A percentile compares a stretch with the other conserved stretches of the same genome.
Evolutionary conservation across 1,140 invertebrate genomes (phyloP).

Genomic region (Leptopilina clavipes): DNA sequence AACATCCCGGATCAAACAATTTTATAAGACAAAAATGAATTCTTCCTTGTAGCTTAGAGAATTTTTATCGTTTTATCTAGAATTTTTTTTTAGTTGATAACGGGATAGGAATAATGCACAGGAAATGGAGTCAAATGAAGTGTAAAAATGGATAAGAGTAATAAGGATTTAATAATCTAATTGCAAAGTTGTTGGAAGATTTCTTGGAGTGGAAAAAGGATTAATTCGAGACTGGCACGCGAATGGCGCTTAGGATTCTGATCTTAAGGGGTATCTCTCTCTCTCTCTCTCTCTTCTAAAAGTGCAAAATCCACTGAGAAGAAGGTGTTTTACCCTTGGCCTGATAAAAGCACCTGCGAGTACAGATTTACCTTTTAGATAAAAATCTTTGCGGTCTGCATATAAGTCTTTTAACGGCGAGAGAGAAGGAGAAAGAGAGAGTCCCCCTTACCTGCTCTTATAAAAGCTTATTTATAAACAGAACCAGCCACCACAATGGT

Average conservation of each 20-base stretch:
- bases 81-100: no score
- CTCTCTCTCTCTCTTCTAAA: slow-evolving; percentile 21
- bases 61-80: not conserved
- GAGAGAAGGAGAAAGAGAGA: slow-evolving; percentile 45
- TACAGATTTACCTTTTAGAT: slow-evolving; percentile 51
- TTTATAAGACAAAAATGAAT: no score
- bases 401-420: slow-evolving; percentile 43
- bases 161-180: no score
- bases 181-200: no score
- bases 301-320: not conserved
- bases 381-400: slow-evolving; percentile 62
- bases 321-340: slow-evolving; percentile 54
- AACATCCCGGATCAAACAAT: not conserved
- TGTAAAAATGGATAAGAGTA: no score
- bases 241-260: slow-evolving; percentile 12
- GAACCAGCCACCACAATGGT: slow-evolving; percentile 72
- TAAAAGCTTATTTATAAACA: slow-evolving; percentile 72
- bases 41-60: no score
- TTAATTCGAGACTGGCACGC: slow-evolving; percentile 4
- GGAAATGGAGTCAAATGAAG: no score
- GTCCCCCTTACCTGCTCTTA: slow-evolving; percentile 53
- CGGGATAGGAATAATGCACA: no score
- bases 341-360: slow-evolving; percentile 66
- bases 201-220: not conserved
- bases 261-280: not conserved